phyloP scores from a whole-genome alignment of 1,140 invertebrate species.

The Caenorhabditis briggsae region DNA sequence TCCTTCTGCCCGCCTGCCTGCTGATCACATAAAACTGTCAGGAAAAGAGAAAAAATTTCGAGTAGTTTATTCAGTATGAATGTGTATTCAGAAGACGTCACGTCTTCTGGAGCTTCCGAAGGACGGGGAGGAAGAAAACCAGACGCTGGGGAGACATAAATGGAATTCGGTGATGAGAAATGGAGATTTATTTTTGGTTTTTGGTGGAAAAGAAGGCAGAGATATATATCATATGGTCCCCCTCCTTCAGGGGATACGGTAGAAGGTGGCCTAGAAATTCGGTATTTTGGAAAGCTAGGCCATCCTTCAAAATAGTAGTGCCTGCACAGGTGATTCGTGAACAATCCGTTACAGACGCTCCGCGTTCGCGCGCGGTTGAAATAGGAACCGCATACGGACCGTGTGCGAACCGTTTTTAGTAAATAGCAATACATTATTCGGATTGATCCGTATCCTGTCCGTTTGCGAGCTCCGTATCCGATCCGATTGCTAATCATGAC shows the following conservation, averaged over 20 bases:
- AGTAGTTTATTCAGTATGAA: slow-evolving; percentile 4
- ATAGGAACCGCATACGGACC: no score
- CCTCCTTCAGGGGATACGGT: neutral
- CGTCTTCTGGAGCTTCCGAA: no score
- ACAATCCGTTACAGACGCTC: no score
- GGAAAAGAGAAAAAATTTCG: neutral
- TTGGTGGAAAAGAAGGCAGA: neutral
- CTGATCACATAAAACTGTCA: slow-evolving; percentile 55
- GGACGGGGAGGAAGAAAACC: neutral
- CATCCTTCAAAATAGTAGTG: no score
- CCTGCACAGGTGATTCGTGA: no score
- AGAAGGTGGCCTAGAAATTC: neutral
- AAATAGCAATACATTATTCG: no score
- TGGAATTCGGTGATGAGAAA: neutral
- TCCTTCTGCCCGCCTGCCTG: neutral
- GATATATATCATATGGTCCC: no score
- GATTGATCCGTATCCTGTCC: no score
- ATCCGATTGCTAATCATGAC: no score
- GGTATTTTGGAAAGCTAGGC: neutral
- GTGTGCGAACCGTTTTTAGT: no score
- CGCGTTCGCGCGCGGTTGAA: no score
- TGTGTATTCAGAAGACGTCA: slow-evolving; percentile 28
- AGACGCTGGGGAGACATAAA: slow-evolving; percentile 8
- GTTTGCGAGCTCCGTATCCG: no score
- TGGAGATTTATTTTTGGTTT: neutral